A percentile compares a stretch with the other conserved stretches of the same genome.
phyloP scores from a whole-genome alignment of 2,888 invertebrate species.

The Pyrochroa serraticornis region DNA sequence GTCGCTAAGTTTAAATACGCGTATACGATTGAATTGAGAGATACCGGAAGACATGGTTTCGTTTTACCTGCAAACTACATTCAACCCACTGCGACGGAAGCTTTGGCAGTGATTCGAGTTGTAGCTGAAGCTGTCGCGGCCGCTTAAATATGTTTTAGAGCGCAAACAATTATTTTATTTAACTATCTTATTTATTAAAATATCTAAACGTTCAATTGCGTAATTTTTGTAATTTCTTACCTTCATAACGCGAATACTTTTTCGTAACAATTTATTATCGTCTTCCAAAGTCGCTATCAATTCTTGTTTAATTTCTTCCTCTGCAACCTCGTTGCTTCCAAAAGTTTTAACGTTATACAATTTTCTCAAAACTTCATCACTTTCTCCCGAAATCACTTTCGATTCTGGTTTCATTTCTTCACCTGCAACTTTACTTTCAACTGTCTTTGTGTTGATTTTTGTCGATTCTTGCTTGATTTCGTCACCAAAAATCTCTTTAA shows the following conservation, averaged over 20 bases:
- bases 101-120: constrained; percentile 71
- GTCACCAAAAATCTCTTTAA: no score
- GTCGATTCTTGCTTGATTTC: no score
- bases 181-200: constrained; percentile 4
- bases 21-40: constrained; percentile 88
- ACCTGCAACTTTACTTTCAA: no score
- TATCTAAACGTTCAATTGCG: not conserved
- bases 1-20: constrained; percentile 81
- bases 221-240: constrained; percentile 45
- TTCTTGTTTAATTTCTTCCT: constrained; percentile 45
- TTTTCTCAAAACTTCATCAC: not conserved
- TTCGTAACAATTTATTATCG: constrained; percentile 53
- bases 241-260: constrained; percentile 52
- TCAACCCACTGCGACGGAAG: constrained; percentile 75
- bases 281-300: constrained; percentile 52
- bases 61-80: constrained; percentile 82
- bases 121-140: constrained; percentile 62
- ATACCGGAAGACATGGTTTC: constrained; percentile 84
- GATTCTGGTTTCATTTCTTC: no score
- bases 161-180: not conserved
- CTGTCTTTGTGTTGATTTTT: no score
- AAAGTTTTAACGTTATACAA: not conserved
- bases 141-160: constrained; percentile 35
- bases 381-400: no score
- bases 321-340: constrained; percentile 6